phyloP scores from a whole-genome alignment of 2,797 vertebrate species.

The Peromyscus aztecus region DNA sequence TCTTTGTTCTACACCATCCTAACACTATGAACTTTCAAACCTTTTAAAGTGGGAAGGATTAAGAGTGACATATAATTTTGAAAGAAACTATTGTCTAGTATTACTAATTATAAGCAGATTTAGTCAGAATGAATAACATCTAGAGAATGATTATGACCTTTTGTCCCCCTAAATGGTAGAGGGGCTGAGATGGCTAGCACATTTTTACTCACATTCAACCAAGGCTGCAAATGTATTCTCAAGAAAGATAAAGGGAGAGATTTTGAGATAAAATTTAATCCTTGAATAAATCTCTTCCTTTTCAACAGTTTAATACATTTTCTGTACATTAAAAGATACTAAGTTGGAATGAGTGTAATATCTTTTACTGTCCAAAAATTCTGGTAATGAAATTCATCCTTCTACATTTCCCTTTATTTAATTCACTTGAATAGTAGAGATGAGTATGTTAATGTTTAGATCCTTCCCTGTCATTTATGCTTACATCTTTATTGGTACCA shows the following conservation, averaged over 20 bases:
- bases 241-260: conserved; percentile 24
- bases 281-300: background rate
- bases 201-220: conserved; percentile 49
- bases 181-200: conserved; percentile 45
- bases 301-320: background rate
- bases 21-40: conserved; percentile 77
- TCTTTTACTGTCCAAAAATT: background rate
- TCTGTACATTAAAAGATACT: background rate
- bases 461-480: background rate
- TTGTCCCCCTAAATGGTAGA: conserved; percentile 39
- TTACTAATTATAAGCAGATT: conserved; percentile 80
- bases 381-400: background rate
- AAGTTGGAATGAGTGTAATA: background rate
- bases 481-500: background rate
- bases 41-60: conserved; percentile 74
- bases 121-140: conserved; percentile 78
- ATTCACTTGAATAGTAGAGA: background rate
- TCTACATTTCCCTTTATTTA: conserved; percentile 17
- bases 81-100: conserved; percentile 76
- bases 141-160: conserved; percentile 72
- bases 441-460: background rate
- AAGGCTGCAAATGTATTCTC: conserved; percentile 37
- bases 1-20: conserved; percentile 66
- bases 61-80: conserved; percentile 71
- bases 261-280: conserved; percentile 46